Evolutionary conservation across 2,797 vertebrate genomes (phyloP).

Genomic region (Glyptemys insculpta): DNA sequence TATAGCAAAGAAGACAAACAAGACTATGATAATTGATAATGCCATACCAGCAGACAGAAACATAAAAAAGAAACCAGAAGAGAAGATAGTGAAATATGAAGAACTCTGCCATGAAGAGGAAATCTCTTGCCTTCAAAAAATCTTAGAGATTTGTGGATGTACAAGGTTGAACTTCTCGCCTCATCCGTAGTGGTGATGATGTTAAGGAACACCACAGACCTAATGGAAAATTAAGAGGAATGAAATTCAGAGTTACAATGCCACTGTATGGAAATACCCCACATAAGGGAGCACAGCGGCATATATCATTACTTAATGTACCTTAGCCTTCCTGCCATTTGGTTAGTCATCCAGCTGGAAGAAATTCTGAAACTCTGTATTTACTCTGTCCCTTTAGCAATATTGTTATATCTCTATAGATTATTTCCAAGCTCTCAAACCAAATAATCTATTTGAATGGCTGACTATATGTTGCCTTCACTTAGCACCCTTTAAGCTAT

Average conservation of each 20-base stretch:
- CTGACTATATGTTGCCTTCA: background rate
- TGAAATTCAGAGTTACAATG: background rate
- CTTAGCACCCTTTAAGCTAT: background rate
- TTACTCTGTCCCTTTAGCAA: background rate
- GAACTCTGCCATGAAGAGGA: background rate
- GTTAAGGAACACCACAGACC: accelerated
- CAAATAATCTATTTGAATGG: background rate
- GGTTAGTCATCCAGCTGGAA: background rate
- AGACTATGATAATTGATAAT: background rate
- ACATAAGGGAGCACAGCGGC: background rate
- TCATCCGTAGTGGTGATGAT: background rate
- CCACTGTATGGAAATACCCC: background rate
- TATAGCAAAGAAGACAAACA: background rate
- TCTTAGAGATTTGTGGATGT: background rate
- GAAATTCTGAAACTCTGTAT: background rate
- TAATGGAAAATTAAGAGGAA: background rate
- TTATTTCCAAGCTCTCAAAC: background rate
- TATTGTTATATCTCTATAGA: background rate
- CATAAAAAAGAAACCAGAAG: background rate
- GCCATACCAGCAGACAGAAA: background rate
- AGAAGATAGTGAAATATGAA: background rate
- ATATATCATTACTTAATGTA: background rate
- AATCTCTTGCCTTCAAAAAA: background rate
- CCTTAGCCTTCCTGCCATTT: background rate
- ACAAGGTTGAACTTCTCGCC: background rate